phyloP scores from a whole-genome alignment of 2,888 invertebrate genomes.

The Dryomyza anilis region DNA sequence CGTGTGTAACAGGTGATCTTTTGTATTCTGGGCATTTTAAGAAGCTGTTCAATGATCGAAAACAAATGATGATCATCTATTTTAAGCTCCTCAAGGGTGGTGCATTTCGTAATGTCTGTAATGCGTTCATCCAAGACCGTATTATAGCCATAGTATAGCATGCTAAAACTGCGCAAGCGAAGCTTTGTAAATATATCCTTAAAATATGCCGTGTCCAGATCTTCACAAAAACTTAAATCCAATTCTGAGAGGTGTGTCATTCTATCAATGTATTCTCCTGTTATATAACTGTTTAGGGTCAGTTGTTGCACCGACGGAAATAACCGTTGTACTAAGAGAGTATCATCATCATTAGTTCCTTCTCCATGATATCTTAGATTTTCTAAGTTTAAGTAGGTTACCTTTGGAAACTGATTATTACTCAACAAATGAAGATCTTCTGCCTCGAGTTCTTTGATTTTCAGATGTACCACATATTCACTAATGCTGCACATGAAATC shows the following conservation, averaged over 20 bases:
- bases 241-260: constrained; percentile 35
- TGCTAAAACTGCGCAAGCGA: constrained; percentile 35
- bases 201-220: constrained; percentile 24
- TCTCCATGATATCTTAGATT: background rate
- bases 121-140: constrained; percentile 23
- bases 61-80: constrained; percentile 41
- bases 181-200: constrained; percentile 25
- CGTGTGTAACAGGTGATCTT: constrained; percentile 35
- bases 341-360: constrained; percentile 1
- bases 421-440: constrained; percentile 21
- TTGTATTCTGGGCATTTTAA: constrained; percentile 30
- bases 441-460: background rate
- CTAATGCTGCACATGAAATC: constrained; percentile 32
- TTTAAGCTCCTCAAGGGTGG: constrained; percentile 36
- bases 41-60: constrained; percentile 23
- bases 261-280: constrained; percentile 34
- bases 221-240: constrained; percentile 34
- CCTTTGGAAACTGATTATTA: constrained; percentile 32
- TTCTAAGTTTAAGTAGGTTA: constrained; percentile 25
- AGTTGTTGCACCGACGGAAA: constrained; percentile 38
- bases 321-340: constrained; percentile 22
- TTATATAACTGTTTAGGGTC: constrained; percentile 24
- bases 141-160: constrained; percentile 35
- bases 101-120: constrained; percentile 25
- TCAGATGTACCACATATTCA: constrained; percentile 30